phyloP scores from a whole-genome alignment of 2,888 invertebrate genomes.

The Gastracanthus pulcherrimus region DNA sequence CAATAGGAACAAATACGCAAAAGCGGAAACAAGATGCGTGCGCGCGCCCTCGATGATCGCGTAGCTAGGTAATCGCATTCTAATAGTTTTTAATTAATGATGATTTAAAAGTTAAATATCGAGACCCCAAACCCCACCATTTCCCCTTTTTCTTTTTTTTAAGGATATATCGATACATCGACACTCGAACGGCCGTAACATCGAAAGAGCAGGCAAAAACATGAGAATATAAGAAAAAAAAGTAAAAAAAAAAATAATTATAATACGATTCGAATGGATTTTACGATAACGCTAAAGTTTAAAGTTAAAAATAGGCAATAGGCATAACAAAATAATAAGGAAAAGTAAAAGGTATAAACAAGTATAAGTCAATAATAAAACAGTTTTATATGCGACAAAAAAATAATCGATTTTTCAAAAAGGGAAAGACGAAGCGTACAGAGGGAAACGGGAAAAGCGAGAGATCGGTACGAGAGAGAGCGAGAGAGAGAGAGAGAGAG shows the following conservation, averaged over 20 bases:
- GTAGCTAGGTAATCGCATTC: constrained; percentile 58
- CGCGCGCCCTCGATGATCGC: constrained; percentile 52
- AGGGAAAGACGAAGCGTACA: constrained; percentile 57
- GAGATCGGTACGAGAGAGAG: constrained; percentile 14
- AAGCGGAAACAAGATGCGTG: neutral
- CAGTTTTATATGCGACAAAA: constrained; percentile 40
- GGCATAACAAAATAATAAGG: constrained; percentile 55
- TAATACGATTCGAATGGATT: constrained; percentile 54
- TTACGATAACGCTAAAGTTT: constrained; percentile 46
- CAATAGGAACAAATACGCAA: neutral
- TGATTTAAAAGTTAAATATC: constrained; percentile 33
- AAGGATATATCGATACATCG: constrained; percentile 59
- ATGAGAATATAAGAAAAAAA: constrained; percentile 29
- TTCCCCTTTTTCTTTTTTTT: constrained; percentile 50
- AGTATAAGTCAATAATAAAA: constrained; percentile 56
- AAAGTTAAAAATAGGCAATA: constrained; percentile 57
- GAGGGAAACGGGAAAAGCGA: constrained; percentile 47
- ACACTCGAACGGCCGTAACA: constrained; percentile 58
- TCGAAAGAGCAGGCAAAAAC: constrained; percentile 47
- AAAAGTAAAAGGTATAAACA: constrained; percentile 49
- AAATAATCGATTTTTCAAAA: constrained; percentile 55
- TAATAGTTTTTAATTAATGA: constrained; percentile 57
- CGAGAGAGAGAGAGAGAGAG: constrained; percentile 17
- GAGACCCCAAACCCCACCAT: constrained; percentile 8
- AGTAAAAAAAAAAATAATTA: constrained; percentile 27